These are phyloP conservation scores for Aplodontia rufa DNA, from an alignment of 2,113 vertebrate genomes.

Conservation along the genomic window DNA sequence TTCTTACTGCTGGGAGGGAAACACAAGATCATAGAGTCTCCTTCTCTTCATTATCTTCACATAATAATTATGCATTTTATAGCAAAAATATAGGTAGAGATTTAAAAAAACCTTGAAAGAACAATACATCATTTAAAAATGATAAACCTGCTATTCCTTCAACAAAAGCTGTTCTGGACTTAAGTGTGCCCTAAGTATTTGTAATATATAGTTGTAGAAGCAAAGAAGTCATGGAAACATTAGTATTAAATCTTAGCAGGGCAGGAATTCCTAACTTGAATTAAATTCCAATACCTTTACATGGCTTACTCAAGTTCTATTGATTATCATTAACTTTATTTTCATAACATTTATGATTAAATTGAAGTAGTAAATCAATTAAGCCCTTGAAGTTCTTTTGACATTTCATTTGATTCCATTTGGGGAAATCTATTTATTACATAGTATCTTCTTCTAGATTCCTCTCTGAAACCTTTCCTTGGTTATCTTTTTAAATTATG, in stretches of 20 bases:
- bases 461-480: background rate
- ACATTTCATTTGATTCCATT: background rate
- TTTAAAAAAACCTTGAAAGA: background rate
- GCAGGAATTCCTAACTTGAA: background rate
- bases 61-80: background rate
- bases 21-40: background rate
- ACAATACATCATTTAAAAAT: background rate
- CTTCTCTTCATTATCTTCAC: background rate
- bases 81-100: background rate
- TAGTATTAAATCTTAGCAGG: background rate
- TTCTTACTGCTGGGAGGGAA: background rate
- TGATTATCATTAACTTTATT: slow-evolving; percentile 26
- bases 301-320: background rate
- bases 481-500: background rate
- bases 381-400: slow-evolving; percentile 1
- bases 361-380: slow-evolving; percentile 28
- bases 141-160: background rate
- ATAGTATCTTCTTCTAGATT: background rate
- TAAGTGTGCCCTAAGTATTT: background rate
- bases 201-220: background rate
- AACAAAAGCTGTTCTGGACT: background rate
- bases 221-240: background rate
- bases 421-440: background rate
- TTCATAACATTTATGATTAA: slow-evolving; percentile 6
- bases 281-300: background rate